Percentiles rank a stretch among this genome's conserved stretches.
phyloP scores from a whole-genome alignment of 1,140 invertebrate genomes.

The Philopotamus ludificatus region DNA sequence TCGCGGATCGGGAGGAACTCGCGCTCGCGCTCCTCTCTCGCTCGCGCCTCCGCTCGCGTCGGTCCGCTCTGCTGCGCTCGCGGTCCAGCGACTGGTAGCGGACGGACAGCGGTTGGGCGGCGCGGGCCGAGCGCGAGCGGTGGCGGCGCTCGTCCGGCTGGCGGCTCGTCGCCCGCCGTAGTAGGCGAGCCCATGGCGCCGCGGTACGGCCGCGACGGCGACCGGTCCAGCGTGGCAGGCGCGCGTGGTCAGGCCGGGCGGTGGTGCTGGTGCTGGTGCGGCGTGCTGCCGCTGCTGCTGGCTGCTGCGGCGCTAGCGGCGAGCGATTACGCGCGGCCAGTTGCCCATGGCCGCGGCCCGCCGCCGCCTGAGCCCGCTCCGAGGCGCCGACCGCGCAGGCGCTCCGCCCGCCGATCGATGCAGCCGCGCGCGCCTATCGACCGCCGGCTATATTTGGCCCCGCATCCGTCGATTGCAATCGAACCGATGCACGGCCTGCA shows the following conservation, averaged over 20 bases:
- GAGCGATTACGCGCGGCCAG: conserved; percentile 50
- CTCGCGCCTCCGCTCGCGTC: no score
- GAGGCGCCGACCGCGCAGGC: conserved; percentile 46
- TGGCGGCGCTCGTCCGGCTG: conserved; percentile 67
- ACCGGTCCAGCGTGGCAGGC: conserved; percentile 83
- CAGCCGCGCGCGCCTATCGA: conserved; percentile 49
- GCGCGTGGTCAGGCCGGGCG: conserved; percentile 62
- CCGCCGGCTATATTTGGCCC: conserved; percentile 42
- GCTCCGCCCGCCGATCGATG: conserved; percentile 31
- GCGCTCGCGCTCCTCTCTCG: conserved; percentile 69
- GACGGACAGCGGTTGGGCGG: conserved; percentile 55
- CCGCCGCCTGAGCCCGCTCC: conserved; percentile 50
- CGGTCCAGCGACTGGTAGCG: conserved; percentile 78
- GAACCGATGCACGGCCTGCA: neutral
- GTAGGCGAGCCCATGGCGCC: conserved; percentile 62
- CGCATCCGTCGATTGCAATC: no score
- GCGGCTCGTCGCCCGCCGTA: conserved; percentile 72
- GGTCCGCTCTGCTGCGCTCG: no score
- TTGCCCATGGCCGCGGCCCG: conserved; percentile 51
- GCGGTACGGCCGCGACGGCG: conserved; percentile 70
- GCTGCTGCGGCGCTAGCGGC: conserved; percentile 67
- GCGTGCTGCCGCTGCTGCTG: conserved; percentile 52
- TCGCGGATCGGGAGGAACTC: conserved; percentile 82
- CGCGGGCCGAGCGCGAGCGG: conserved; percentile 63
- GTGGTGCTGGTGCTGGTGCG: conserved; percentile 61